Evolutionary conservation across 64 coral and sea anemone genomes (phyloP).

Genomic region (Stichodactyla mertensii): DNA sequence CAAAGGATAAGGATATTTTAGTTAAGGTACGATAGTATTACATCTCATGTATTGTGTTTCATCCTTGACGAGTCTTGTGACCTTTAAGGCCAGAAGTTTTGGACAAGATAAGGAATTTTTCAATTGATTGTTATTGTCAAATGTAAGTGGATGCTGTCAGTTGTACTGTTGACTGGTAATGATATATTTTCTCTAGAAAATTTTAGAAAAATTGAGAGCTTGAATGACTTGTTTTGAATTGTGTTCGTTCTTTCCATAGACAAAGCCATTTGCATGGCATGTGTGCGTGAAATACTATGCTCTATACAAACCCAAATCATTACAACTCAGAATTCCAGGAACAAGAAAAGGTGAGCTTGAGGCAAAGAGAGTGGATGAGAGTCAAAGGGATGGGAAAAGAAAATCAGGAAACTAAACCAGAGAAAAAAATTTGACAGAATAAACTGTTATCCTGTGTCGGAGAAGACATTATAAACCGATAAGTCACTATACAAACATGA

Average conservation of each 20-base stretch:
- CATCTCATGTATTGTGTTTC: background rate
- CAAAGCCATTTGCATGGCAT: background rate
- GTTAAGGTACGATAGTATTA: background rate
- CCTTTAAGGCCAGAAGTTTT: background rate
- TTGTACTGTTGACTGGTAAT: background rate
- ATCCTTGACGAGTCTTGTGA: background rate
- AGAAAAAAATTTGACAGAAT: too few species aligned
- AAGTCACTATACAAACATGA: too few species aligned
- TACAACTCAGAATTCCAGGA: too few species aligned
- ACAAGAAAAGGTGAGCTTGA: too few species aligned
- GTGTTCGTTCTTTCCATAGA: background rate
- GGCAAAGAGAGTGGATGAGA: too few species aligned
- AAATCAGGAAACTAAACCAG: too few species aligned
- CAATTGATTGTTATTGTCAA: background rate
- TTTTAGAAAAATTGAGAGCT: too few species aligned
- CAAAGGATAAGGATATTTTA: background rate
- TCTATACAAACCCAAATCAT: background rate
- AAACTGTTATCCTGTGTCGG: too few species aligned
- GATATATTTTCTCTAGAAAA: background rate
- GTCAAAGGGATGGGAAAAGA: too few species aligned
- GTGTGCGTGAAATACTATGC: background rate
- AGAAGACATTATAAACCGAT: too few species aligned
- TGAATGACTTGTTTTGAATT: background rate
- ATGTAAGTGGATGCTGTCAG: background rate
- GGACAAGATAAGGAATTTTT: background rate